Conservation (phyloP, 2,797 vertebrate genomes). For the Spinus pinus region DNA sequence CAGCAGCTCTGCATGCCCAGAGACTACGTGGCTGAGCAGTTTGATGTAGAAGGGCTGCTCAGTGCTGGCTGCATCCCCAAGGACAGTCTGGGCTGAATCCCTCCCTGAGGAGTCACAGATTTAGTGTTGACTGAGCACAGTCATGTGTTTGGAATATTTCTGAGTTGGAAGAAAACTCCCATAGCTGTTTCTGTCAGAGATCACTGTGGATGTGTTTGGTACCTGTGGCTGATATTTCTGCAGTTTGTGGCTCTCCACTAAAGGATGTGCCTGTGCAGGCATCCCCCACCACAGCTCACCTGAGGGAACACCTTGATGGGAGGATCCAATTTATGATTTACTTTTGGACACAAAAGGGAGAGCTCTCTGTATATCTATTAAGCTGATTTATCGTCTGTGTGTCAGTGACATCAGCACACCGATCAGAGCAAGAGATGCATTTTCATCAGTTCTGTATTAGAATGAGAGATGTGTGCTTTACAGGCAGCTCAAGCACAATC, state of each 20-base stretch:
- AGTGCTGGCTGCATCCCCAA: not conserved
- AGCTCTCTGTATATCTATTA: not conserved
- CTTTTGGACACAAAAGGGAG: not conserved
- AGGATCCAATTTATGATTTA: not conserved
- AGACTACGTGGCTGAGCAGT: not conserved
- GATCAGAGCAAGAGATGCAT: not conserved
- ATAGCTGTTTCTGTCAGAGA: not conserved
- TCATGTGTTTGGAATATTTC: not conserved
- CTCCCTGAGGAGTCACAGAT: not conserved
- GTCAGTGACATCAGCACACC: not conserved
- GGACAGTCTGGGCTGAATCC: not conserved
- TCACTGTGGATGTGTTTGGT: not conserved
- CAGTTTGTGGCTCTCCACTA: not conserved
- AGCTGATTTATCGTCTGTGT: not conserved
- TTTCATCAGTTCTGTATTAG: not conserved
- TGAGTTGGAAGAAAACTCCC: not conserved
- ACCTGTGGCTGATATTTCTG: not conserved
- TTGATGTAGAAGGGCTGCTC: not conserved
- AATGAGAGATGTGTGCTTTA: not conserved
- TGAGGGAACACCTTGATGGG: not conserved
- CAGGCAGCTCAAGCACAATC: not conserved
- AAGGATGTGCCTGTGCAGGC: not conserved
- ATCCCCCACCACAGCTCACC: accelerated
- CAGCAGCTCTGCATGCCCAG: not conserved
- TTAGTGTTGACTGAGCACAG: not conserved